Conservation (phyloP, 2,113 vertebrate genomes). For the Pterocles orientalis region DNA sequence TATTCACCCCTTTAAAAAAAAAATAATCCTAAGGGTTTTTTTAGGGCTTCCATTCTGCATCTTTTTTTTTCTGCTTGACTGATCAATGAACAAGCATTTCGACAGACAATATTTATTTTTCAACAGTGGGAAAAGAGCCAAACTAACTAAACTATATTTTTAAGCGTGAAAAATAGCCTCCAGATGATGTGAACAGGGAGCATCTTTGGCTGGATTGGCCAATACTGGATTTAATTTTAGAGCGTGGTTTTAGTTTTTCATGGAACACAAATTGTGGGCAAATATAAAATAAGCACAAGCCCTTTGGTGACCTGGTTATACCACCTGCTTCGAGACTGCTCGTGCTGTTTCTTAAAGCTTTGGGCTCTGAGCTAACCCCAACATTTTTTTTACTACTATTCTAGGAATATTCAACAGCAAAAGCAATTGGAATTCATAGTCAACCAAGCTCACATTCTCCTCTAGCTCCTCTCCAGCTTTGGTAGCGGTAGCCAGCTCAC, state of each 20-base stretch:
- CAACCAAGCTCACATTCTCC: background rate
- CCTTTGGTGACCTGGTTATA: background rate
- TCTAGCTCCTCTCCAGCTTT: background rate
- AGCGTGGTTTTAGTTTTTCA: background rate
- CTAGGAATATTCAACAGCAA: background rate
- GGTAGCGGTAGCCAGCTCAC: background rate
- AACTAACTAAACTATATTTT: background rate
- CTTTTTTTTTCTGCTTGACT: background rate
- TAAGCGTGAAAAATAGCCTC: background rate
- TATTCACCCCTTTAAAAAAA: background rate
- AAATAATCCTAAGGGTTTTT: background rate
- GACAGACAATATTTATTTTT: background rate
- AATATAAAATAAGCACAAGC: background rate
- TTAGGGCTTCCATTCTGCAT: background rate
- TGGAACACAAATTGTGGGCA: background rate
- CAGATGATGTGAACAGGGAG: background rate
- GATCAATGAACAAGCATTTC: background rate
- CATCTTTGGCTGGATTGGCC: background rate
- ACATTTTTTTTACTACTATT: background rate
- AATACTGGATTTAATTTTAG: background rate
- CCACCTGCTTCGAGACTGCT: background rate
- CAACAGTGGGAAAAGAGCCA: background rate
- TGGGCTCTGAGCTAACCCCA: background rate
- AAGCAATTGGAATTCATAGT: background rate
- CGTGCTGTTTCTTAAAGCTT: background rate